Base-by-base conservation (phyloP, 1,140 invertebrate genomes). In the Oppia nitens region DNA sequence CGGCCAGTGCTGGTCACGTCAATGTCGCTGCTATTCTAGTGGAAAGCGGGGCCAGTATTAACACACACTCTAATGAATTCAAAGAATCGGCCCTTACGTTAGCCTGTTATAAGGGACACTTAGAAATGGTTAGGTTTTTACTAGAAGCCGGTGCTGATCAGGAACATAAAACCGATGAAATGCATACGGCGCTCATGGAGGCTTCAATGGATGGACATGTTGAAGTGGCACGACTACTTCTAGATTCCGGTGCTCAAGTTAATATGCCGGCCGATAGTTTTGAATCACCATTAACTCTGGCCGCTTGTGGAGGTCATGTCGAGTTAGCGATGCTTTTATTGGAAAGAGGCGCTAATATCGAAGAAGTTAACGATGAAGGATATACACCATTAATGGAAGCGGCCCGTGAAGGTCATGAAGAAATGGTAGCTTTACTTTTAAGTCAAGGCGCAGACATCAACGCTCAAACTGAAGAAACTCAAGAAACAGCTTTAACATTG, bases 231-330 rank as follows among this genome's bases (percentile, higher is more conserved):
- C 73, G 89, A 29, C 75, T 95, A 54, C 74, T 98, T 28, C 73
- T 98, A 14, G 89, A 96, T 75, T 93, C 88, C n/a, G 93, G 91
- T 57, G 94, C 95, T 45, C 91, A 97, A 78, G 85, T 93, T 9
- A 98, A 97, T 74, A 96, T 98, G 92, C 91, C 93, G 50, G 94
- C 90, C 45, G 95, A 98, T 71, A 97, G 93, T 73, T 99, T 98
- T 75, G 95, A 99, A 74, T 97, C 92, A 23, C 95, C 95, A 25
- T 76, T 99, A 60, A 98, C 94, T 1, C 74, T 99, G 59, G 94
- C 94, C 55, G 93, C 95, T 12, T 98, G 95, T 75, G 94, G 95
- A 60, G 95, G 95, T 25, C 95, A 98, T 72, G 89, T 95, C 28
- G 93, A 98, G 70, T 74, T 98, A 60, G 95, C 94, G 0, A 84